Evolutionary conservation across 1,140 invertebrate genomes (phyloP).

Genomic region (Drosophila mojavensis): DNA sequence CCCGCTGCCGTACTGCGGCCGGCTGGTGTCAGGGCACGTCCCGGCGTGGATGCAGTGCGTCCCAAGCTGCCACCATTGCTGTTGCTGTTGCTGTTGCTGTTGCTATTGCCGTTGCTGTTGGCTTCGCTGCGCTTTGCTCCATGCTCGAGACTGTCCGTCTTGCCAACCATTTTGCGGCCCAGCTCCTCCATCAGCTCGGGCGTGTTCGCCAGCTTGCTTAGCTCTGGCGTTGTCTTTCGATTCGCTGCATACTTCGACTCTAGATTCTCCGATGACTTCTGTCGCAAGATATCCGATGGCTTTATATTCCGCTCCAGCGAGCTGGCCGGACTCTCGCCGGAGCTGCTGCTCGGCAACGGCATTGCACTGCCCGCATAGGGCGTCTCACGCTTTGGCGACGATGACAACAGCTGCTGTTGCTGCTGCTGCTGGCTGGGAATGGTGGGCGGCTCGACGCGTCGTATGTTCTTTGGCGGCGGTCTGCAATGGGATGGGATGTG

Average conservation of each 20-base stretch:
- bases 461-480: conserved; percentile 87
- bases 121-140: conserved; percentile 58
- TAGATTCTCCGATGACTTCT: conserved; percentile 80
- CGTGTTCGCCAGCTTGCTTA: conserved; percentile 72
- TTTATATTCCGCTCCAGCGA: conserved; percentile 83
- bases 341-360: conserved; percentile 63
- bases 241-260: conserved; percentile 73
- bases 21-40: conserved; percentile 51
- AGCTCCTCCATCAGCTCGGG: conserved; percentile 81
- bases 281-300: conserved; percentile 80
- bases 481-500: conserved; percentile 71
- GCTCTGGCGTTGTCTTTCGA: conserved; percentile 79
- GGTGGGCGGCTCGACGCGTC: conserved; percentile 85
- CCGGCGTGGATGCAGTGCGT: conserved; percentile 65
- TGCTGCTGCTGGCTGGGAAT: conserved; percentile 83
- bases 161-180: conserved; percentile 78
- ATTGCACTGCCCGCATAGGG: conserved; percentile 71
- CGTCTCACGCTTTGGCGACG: conserved; percentile 78
- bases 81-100: conserved; percentile 33
- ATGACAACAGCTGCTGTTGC: conserved; percentile 53
- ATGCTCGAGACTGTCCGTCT: conserved; percentile 77
- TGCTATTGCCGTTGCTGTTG: conserved; percentile 22
- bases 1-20: conserved; percentile 19
- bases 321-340: conserved; percentile 77
- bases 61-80: conserved; percentile 53